phyloP scores from a whole-genome alignment of 2,888 invertebrate species.

The Dioctria linearis region DNA sequence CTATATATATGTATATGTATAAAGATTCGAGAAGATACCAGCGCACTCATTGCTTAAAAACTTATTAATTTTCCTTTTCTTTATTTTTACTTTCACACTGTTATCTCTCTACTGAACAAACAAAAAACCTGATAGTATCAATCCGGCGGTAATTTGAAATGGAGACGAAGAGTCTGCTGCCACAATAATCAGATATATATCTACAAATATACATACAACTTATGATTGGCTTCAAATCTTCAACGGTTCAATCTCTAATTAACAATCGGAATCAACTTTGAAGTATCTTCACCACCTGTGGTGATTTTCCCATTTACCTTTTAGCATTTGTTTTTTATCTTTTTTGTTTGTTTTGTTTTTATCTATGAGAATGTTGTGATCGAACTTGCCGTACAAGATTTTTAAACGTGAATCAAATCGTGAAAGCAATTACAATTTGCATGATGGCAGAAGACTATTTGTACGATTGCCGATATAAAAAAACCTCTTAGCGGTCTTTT shows the following conservation, averaged over 20 bases:
- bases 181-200: not conserved
- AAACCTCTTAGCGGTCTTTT: too few relatives aligned
- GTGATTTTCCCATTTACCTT: not conserved
- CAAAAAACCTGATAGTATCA: not conserved
- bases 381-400: constrained; percentile 7
- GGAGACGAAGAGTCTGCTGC: constrained; percentile 17
- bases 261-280: constrained; percentile 8
- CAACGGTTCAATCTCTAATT: constrained; percentile 21
- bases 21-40: too few relatives aligned
- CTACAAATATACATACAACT: not conserved
- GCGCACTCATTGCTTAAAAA: constrained; percentile 21
- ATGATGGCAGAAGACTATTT: constrained; percentile 21
- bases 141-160: constrained; percentile 4
- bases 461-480: constrained; percentile 1
- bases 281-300: constrained; percentile 17
- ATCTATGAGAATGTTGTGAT: not conserved
- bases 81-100: constrained; percentile 21
- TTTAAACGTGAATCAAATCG: constrained; percentile 19
- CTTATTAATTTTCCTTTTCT: constrained; percentile 35
- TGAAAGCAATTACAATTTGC: constrained; percentile 16
- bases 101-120: not conserved
- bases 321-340: not conserved
- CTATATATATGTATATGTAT: too few relatives aligned
- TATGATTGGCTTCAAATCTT: not conserved
- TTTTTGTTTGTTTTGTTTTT: constrained; percentile 9